Evolutionary conservation across 1,140 invertebrate genomes (phyloP), one percentile per base, ranked within the genome.

Genomic region (Physella acuta): DNA sequence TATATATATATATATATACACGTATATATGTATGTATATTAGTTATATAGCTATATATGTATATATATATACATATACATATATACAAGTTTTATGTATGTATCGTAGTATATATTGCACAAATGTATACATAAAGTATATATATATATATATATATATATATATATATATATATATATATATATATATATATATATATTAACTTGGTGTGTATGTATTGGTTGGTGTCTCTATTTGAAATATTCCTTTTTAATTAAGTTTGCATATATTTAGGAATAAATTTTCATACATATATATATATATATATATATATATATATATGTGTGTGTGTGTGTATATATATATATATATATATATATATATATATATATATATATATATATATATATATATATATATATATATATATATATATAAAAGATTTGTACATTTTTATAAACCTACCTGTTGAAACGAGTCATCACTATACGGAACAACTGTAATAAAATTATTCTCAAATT

Each of bases 151-250:
- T 56, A 26, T 56, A 56, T 56, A 26, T 56, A 56, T 56, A 26
- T 56, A 56, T 56, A 26, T 56, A 56, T 56, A 26, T 56, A 56
- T 56, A 26, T 56, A 56, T 56, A 26, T 56, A 56, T 56, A 26
- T 56, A 56, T 56, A 26, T 56, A 56, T 56, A 26, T 56, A 56
- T 56, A n/a, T n/a, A n/a, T n/a, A n/a, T n/a, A n/a, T n/a, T n/a
- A n/a, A n/a, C n/a, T n/a, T n/a, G n/a, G n/a, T n/a, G n/a, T n/a
- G n/a, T n/a, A n/a, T n/a, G n/a, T n/a, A n/a, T n/a, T n/a, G n/a
- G n/a, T n/a, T n/a, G n/a, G n/a, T n/a, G n/a, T n/a, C n/a, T n/a
- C n/a, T n/a, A n/a, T n/a, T n/a, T n/a, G n/a, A 26, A 14, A 56
- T 56, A 26, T 56, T 14, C 26, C 11, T 56, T 14, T 56, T 11